Evolutionary conservation across 2,797 vertebrate species (phyloP), one percentile per base, ranked within the genome.

Genomic region (Mus minutoides): DNA sequence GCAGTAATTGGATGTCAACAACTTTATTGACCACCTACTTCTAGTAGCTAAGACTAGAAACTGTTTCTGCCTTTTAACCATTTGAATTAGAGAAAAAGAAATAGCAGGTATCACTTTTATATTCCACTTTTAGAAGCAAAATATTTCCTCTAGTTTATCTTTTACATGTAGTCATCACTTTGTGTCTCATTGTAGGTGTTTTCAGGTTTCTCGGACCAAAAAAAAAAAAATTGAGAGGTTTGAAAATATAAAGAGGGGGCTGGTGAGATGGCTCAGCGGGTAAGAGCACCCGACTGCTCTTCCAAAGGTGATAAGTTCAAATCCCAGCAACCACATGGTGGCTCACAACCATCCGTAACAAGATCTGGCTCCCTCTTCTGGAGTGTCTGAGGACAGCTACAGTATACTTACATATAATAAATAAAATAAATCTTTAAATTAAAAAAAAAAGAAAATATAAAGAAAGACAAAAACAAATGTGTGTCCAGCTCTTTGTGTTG

Each of bases 1-100:
- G 37, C 84, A 95, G 90, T 92, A 92, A 62, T 92, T 77, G 85
- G 71, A 78, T 37, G 34, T 87, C 89, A 89, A n/a, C 73, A 94
- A 58, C 7, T 94, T 96, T 93, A 94, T 89, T 91, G 83, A 49
- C 58, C 69, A 31, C 60, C 31, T 16, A 58, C 46, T 92, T n/a
- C n/a, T n/a, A n/a, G 22, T 49, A 31, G 11, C 71, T 87, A 83
- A 92, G 87, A 37, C 52, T 91, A 71, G 82, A 94, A 90, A 88
- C 64, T 87, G 19, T 77, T 90, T 43, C 76, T 82, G 75, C 95
- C 21, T 82, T 78, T 82, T 90, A 84, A 62, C 31, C 21, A 73
- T 58, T 69, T 62, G 90, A 84, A 52, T 12, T 85, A 3, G 71
- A 24, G 84, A 67, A 85, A 94, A 85, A 64, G 75, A 85, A 34